A percentile compares a stretch with the other conserved stretches of the same genome.
Conservation (phyloP, 2,888 invertebrate genomes). For the Chloromyia formosa region DNA sequence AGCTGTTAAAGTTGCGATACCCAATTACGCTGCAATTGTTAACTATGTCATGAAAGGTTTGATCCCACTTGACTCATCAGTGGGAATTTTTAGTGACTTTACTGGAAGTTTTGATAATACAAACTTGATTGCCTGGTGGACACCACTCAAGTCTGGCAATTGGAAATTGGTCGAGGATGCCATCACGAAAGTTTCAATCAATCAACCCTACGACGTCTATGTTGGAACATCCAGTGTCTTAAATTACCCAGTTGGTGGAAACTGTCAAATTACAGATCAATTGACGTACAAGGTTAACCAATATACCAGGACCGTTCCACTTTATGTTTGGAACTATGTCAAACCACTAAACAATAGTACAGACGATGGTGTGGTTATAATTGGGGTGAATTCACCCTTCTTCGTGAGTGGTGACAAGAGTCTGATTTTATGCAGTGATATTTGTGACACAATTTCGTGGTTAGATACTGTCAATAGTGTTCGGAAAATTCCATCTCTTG, state of each 20-base stretch:
- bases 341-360: neutral
- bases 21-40: neutral
- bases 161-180: slow-evolving; percentile 20
- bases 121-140: slow-evolving; percentile 5
- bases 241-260: neutral
- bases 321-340: slow-evolving; percentile 37
- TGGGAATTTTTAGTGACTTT: neutral
- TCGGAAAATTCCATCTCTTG: slow-evolving; percentile 18
- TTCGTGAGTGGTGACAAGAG: neutral
- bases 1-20: neutral
- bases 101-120: neutral
- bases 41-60: neutral
- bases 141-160: slow-evolving; percentile 8
- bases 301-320: slow-evolving; percentile 7
- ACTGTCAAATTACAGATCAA: neutral
- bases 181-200: neutral
- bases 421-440: slow-evolving; percentile 17
- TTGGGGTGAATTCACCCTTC: slow-evolving; percentile 39
- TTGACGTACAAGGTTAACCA: slow-evolving; percentile 20
- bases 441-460: slow-evolving; percentile 22
- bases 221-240: slow-evolving; percentile 31
- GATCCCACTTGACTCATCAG: neutral
- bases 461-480: neutral
- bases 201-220: slow-evolving; percentile 19
- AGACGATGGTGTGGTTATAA: slow-evolving; percentile 19